Conservation (phyloP, 64 coral and sea anemone genomes). For the Montipora cactus region DNA sequence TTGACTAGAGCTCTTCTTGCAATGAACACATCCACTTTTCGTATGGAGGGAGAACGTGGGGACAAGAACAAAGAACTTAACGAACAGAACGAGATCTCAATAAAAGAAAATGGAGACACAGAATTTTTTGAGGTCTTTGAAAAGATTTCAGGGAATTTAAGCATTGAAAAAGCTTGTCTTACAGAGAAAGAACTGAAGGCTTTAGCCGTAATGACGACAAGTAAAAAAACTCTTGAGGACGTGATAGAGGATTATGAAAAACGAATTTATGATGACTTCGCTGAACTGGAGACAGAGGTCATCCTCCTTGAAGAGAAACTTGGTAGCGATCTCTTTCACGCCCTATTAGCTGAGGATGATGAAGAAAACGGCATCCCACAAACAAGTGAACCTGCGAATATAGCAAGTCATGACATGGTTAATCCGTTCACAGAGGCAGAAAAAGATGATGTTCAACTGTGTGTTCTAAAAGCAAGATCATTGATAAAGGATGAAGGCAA, state of each 20-base stretch:
- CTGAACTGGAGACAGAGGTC: background rate
- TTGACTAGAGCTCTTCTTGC: slow-evolving; percentile 18
- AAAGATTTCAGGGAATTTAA: background rate
- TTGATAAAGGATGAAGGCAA: slow-evolving; percentile 6
- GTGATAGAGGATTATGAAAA: slow-evolving; percentile 55
- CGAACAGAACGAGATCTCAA: background rate
- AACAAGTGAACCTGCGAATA: background rate
- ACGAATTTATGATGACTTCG: slow-evolving; percentile 16
- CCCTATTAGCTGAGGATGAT: background rate
- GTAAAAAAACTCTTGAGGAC: slow-evolving; percentile 50
- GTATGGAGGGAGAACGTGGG: background rate
- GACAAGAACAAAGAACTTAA: background rate
- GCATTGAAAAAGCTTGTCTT: background rate
- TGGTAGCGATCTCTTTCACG: slow-evolving; percentile 6
- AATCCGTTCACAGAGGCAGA: background rate
- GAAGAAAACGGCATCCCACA: background rate
- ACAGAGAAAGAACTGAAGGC: background rate
- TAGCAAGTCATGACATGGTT: background rate
- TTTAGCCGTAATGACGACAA: slow-evolving; percentile 7
- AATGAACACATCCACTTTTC: background rate
- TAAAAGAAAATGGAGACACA: background rate
- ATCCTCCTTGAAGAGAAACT: slow-evolving; percentile 39
- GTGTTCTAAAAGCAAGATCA: slow-evolving; percentile 5
- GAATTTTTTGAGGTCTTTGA: background rate
- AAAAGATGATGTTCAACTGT: background rate